phyloP scores from a whole-genome alignment of 2,113 vertebrate genomes.

The Dicrurus megarhynchus region DNA sequence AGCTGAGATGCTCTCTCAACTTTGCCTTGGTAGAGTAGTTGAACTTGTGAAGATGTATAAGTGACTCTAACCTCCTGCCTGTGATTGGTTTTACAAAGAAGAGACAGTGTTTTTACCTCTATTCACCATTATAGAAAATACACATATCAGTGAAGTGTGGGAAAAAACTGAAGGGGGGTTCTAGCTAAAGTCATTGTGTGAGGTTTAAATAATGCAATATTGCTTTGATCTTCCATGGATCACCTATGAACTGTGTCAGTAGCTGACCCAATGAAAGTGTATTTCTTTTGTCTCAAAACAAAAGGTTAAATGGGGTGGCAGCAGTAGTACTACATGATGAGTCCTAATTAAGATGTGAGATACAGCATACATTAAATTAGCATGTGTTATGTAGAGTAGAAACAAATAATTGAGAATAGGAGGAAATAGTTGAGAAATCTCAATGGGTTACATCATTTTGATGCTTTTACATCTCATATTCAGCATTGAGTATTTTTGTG shows the following conservation, averaged over 20 bases:
- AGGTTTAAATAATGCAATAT: neutral
- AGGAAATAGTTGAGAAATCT: neutral
- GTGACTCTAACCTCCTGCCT: neutral
- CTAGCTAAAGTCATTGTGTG: neutral
- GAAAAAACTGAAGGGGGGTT: neutral
- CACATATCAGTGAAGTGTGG: neutral
- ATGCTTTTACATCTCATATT: neutral
- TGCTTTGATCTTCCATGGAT: neutral
- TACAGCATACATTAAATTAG: neutral
- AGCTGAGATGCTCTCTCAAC: neutral
- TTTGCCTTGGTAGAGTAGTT: neutral
- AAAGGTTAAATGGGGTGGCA: neutral
- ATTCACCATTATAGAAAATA: neutral
- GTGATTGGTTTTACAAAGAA: neutral
- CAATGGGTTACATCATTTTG: neutral
- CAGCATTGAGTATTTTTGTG: neutral
- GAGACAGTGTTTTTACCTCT: neutral
- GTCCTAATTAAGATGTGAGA: neutral
- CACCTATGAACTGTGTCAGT: neutral
- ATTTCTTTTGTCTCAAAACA: constrained; percentile 6
- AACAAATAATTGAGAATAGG: neutral
- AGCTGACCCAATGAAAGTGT: neutral
- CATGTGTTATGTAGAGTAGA: neutral
- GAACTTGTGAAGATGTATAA: neutral
- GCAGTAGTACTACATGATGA: neutral